Evolutionary conservation across 2,797 vertebrate species (phyloP), one percentile per base, ranked within the genome.

Genomic region (Prionace glauca): DNA sequence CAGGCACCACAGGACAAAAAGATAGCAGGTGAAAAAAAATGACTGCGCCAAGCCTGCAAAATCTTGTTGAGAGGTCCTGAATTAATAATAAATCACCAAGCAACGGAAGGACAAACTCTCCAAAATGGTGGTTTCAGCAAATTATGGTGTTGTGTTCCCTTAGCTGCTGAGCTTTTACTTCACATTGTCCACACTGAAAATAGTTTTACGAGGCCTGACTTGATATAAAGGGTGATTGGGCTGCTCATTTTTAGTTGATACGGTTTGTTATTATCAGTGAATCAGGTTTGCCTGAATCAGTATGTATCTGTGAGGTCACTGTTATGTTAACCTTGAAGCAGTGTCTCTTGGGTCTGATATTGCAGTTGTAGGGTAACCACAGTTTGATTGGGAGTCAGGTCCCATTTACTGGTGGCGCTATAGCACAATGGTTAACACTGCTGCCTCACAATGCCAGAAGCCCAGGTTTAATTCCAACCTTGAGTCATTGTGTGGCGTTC

Each of bases 11-110:
- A 62, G 87, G 60, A 62, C 14, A 65, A 7, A 84, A 90, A 18
- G 29, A 56, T 60, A 29, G 56, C 56, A n/a, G 56, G 18, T 74
- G 45, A 50, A 50, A 32, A 62, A 88, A 90, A 90, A 90, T 3
- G 29, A 62, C 14, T 56, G 56, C 29, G 14, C 87, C 56, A 90
- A 90, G 4, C 32, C 56, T 62, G 60, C 60, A 18, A 90, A 1
- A 2, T 12, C 87, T 90, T 62, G 56, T 65, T n/a, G 32, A 16
- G 29, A 29, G 24, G 3, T 87, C 5, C 3, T 29, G 60, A 90
- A 32, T 90, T 62, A 84, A 84, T 84, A 84, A 84, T 90, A 90
- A 90, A 90, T 90, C 87, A 65, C 87, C 87, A n/a, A 32, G 56
- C 87, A 90, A 32, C 29, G 62, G 32, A 90, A 90, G 56, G 87